Evolutionary conservation across 92 coral and sea anemone species (phyloP), one percentile per base, ranked within the genome.

Genomic region (Porites rus): DNA sequence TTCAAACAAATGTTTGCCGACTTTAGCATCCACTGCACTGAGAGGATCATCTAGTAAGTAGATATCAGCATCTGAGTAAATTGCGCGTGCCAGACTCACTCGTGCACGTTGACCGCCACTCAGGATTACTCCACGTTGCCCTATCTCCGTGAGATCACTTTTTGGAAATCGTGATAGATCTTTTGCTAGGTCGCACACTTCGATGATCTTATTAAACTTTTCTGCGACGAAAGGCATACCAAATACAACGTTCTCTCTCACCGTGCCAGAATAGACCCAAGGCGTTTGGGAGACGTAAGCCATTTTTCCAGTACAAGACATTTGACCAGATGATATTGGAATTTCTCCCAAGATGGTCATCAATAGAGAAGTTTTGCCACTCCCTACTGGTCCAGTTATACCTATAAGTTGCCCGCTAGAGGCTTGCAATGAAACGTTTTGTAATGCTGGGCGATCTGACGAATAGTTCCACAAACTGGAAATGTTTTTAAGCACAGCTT

Each of bases 241-340:
- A 83, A 96, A 96, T 68, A 96, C 77, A 56, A 96, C 89, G 87
- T 96, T 96, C 62, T 96, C 96, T 81, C 86, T 89, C 66, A 96
- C 93, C 21, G 95, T 94, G n/a, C 98, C 98, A 81, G 98, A 94
- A 91, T 92, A 96, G 38, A 94, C 90, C 98, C 98, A 96, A 14
- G 98, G 88, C 67, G 83, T 91, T 66, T 96, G 98, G 20, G 98
- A 96, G 46, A 94, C 96, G 67, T 89, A 94, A 2, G 93, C 98
- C 2, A 96, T 83, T 25, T 79, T 93, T 14, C 98, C 98, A 28
- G 75, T 81, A 72, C 90, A 75, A 59, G 85, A 87, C 13, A 94
- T 88, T 43, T 87, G 84, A 18, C 98, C 98, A 56, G 90, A 90
- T 31, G 80, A 67, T 21, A 92, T 79, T 13, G 99, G 98, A 22